Conservation (phyloP, 2,113 vertebrate species). For the Gasterosteus nipponicus region DNA sequence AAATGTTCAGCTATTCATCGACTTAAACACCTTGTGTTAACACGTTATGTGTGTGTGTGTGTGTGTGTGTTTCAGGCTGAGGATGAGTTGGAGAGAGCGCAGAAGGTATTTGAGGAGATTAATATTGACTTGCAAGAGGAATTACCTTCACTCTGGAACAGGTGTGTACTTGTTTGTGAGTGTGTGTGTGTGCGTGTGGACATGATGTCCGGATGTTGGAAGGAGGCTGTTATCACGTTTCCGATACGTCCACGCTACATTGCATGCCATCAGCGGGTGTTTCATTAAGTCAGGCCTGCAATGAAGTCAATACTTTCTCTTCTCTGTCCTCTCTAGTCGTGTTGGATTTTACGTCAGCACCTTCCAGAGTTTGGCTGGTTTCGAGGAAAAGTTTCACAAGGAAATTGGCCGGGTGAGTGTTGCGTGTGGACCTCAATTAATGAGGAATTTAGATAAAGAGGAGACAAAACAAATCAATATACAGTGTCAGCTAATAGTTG, state of each 20-base stretch:
- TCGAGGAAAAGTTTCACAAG: constrained; percentile 99
- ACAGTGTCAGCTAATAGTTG: constrained; percentile 15
- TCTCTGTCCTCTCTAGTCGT: constrained; percentile 82
- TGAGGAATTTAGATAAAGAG: constrained; percentile 13
- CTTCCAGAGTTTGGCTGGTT: constrained; percentile 96
- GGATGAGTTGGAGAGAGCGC: constrained; percentile 95
- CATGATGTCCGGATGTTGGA: constrained; percentile 26
- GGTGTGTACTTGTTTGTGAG: constrained; percentile 76
- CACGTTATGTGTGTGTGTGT: not conserved
- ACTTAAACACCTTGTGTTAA: not conserved
- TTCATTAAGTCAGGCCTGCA: constrained; percentile 13
- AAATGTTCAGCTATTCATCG: not conserved
- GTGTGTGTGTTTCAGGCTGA: constrained; percentile 86
- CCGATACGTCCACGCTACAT: constrained; percentile 11
- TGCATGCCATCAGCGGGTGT: not conserved
- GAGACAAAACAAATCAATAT: constrained; percentile 11
- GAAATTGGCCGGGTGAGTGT: constrained; percentile 94
- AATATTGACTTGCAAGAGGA: constrained; percentile 97
- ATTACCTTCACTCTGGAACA: constrained; percentile 97
- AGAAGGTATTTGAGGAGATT: constrained; percentile 99
- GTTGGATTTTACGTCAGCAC: constrained; percentile 99
- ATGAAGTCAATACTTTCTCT: constrained; percentile 11
- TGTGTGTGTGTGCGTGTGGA: constrained; percentile 70
- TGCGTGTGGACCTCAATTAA: not conserved
- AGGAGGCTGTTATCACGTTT: constrained; percentile 11